phyloP scores from a whole-genome alignment of 2,113 vertebrate species.

The Danionella cerebrum region DNA sequence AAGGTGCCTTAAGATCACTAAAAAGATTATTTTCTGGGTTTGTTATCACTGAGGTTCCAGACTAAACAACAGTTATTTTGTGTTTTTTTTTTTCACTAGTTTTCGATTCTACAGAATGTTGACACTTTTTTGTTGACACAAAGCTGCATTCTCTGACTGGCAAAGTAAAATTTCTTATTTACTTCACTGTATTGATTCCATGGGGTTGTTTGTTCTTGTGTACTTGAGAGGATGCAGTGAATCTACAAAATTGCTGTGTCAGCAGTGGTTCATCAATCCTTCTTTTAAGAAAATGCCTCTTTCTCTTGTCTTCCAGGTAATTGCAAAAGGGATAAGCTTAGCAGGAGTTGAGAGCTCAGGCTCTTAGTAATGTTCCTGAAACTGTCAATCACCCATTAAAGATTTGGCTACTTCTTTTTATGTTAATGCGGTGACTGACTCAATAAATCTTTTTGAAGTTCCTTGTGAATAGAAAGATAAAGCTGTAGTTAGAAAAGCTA shows the following conservation, averaged over 20 bases:
- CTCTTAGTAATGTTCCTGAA: neutral
- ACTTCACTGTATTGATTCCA: neutral
- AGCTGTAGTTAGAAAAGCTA: too few species aligned
- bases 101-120: too few species aligned
- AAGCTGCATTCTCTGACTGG: too few species aligned
- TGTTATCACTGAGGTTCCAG: too few species aligned
- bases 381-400: neutral
- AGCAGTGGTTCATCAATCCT: neutral
- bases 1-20: too few species aligned
- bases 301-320: neutral
- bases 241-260: neutral
- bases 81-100: too few species aligned
- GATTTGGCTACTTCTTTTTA: conserved; percentile 17
- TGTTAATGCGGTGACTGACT: conserved; percentile 13
- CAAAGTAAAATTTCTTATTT: neutral
- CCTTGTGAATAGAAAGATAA: too few species aligned
- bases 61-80: too few species aligned
- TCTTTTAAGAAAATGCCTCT: neutral
- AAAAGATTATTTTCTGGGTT: too few species aligned
- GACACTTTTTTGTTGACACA: too few species aligned
- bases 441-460: conserved; percentile 1
- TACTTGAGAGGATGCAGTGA: neutral
- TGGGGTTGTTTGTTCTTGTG: neutral
- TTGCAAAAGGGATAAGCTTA: neutral
- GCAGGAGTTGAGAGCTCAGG: neutral